phyloP scores from a whole-genome alignment of 1,140 invertebrate species.

The Drosophila rufa region DNA sequence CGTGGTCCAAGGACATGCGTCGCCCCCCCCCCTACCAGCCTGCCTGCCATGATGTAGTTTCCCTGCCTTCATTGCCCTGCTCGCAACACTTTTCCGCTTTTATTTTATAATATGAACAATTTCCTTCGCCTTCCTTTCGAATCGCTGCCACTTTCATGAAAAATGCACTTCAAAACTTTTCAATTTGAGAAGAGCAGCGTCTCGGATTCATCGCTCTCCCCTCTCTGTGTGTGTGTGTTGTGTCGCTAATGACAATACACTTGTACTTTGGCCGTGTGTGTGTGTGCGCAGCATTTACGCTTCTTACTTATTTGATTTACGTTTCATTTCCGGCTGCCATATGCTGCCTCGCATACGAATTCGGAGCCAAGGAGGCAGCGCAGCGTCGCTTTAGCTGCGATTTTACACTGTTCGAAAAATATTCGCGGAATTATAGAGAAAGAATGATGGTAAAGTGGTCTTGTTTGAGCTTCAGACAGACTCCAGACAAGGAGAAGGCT shows the following conservation, averaged over 20 bases:
- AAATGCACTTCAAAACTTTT: conserved; percentile 82
- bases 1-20: conserved; percentile 67
- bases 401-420: conserved; percentile 2
- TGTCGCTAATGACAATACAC: conserved; percentile 83
- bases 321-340: conserved; percentile 83
- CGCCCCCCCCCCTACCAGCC: background rate
- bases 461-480: too few species aligned
- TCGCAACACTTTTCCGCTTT: conserved; percentile 77
- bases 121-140: conserved; percentile 64
- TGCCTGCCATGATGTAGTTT: conserved; percentile 53
- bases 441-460: too few species aligned
- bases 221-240: conserved; percentile 30
- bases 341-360: conserved; percentile 79
- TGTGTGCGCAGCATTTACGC: conserved; percentile 71
- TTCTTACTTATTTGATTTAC: conserved; percentile 83
- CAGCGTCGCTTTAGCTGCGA: conserved; percentile 57
- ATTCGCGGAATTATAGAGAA: background rate
- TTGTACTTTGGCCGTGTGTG: conserved; percentile 40
- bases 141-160: conserved; percentile 74
- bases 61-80: conserved; percentile 73
- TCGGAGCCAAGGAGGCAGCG: conserved; percentile 34
- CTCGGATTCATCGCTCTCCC: conserved; percentile 56
- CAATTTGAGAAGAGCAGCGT: conserved; percentile 63
- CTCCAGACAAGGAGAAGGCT: too few species aligned
- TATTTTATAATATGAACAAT: conserved; percentile 83